Evolutionary conservation across 2,888 invertebrate genomes (phyloP).

Genomic region (Mesorhabditis belari): DNA sequence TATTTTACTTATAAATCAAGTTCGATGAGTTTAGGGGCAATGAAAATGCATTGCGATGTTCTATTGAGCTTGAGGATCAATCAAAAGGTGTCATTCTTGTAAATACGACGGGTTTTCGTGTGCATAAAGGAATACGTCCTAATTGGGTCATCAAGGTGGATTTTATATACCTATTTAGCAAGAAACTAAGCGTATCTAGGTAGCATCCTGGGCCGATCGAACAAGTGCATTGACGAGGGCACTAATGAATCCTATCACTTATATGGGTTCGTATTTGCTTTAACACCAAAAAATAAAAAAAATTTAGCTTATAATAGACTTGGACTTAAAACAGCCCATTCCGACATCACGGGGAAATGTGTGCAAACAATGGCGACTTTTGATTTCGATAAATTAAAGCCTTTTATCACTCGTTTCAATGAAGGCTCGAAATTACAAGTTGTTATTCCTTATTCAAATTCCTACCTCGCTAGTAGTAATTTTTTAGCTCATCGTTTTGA

Average conservation of each 20-base stretch:
- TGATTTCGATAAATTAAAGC: slow-evolving; percentile 6
- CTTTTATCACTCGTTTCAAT: slow-evolving; percentile 7
- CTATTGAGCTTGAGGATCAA: slow-evolving; percentile 6
- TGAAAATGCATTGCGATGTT: slow-evolving; percentile 26
- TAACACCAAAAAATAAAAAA: slow-evolving; percentile 1
- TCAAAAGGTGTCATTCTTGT: slow-evolving; percentile 22
- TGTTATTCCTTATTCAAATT: not conserved
- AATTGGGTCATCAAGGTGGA: slow-evolving; percentile 8
- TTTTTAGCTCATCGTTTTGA: not conserved
- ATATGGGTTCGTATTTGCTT: slow-evolving; percentile 7
- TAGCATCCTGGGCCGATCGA: not conserved
- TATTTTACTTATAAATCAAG: not conserved
- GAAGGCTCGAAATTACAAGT: not conserved
- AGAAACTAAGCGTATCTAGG: too few relatives aligned
- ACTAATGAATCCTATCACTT: slow-evolving; percentile 8
- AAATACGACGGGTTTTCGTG: slow-evolving; percentile 26
- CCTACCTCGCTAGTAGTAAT: not conserved
- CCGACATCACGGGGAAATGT: slow-evolving; percentile 17
- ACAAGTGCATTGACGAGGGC: not conserved
- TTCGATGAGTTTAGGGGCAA: slow-evolving; percentile 27
- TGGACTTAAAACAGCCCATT: slow-evolving; percentile 13
- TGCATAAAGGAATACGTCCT: slow-evolving; percentile 25
- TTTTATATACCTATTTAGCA: too few relatives aligned
- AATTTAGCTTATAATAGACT: slow-evolving; percentile 18
- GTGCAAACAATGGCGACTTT: slow-evolving; percentile 16